These are phyloP conservation scores for Holacanthus passer DNA, from an alignment of 2,113 vertebrate species.

Conservation along the genomic window DNA sequence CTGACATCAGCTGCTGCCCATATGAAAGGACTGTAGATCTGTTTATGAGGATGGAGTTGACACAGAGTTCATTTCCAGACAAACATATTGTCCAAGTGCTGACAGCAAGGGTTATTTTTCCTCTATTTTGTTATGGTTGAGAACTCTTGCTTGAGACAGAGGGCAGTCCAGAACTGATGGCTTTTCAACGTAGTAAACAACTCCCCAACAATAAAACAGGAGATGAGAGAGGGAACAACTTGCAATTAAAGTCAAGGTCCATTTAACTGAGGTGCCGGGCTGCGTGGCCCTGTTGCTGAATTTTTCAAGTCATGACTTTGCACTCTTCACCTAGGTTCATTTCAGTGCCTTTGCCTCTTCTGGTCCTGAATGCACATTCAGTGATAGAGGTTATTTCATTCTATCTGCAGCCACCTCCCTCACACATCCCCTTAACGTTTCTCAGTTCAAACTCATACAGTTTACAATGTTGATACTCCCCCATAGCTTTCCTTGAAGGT, in stretches of 20 bases:
- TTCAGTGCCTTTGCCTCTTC: slow-evolving; percentile 16
- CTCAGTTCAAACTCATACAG: slow-evolving; percentile 27
- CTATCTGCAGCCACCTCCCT: slow-evolving; percentile 32
- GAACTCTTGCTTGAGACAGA: slow-evolving; percentile 37
- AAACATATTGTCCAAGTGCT: slow-evolving; percentile 28
- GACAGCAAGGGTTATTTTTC: slow-evolving; percentile 49
- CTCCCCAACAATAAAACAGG: slow-evolving; percentile 66
- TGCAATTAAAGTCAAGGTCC: slow-evolving; percentile 74
- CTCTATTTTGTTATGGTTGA: slow-evolving; percentile 55
- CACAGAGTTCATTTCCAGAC: slow-evolving; percentile 58
- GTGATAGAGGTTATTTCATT: slow-evolving; percentile 56
- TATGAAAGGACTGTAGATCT: slow-evolving; percentile 3
- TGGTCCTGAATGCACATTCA: slow-evolving; percentile 18
- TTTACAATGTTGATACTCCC: slow-evolving; percentile 41
- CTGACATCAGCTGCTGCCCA: slow-evolving; percentile 1
- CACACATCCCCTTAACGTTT: slow-evolving; percentile 39
- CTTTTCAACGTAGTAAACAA: slow-evolving; percentile 64
- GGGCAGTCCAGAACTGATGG: slow-evolving; percentile 51
- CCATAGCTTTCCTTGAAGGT: slow-evolving; percentile 34
- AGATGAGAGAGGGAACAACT: slow-evolving; percentile 59
- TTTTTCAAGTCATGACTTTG: slow-evolving; percentile 47
- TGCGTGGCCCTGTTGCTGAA: not conserved
- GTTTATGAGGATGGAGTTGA: slow-evolving; percentile 18
- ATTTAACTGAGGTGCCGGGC: slow-evolving; percentile 60
- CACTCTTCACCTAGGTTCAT: slow-evolving; percentile 48